Evolutionary conservation across 2,888 invertebrate genomes (phyloP).

Genomic region (Pemphredon lugubris): DNA sequence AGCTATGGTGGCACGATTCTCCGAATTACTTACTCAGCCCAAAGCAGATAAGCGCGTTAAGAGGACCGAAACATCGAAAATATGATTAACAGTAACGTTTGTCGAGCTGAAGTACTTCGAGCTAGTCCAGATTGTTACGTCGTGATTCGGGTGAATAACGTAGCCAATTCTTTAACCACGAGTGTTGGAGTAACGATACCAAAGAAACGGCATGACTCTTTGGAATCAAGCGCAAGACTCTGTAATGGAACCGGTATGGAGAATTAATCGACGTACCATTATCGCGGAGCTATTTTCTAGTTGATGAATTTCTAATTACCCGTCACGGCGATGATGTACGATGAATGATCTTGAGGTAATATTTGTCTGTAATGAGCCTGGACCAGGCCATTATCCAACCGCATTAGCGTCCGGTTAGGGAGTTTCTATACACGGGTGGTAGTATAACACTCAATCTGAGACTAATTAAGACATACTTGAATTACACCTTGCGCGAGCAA

Average conservation of each 20-base stretch:
- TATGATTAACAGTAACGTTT: too few species aligned
- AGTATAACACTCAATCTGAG: constrained; percentile 1
- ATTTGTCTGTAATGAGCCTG: constrained; percentile 49
- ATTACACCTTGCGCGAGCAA: background rate
- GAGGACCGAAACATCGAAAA: too few species aligned
- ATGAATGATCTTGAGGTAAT: constrained; percentile 32
- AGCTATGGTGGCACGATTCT: constrained; percentile 8
- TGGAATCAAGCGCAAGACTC: background rate
- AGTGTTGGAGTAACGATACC: too few species aligned
- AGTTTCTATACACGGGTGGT: constrained; percentile 1
- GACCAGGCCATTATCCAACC: constrained; percentile 35
- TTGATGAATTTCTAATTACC: constrained; percentile 42
- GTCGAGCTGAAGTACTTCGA: too few species aligned
- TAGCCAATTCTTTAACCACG: too few species aligned
- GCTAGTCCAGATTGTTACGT: too few species aligned
- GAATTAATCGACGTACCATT: constrained; percentile 37
- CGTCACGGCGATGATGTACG: constrained; percentile 21
- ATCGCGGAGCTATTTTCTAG: background rate
- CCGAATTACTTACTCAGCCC: too few species aligned
- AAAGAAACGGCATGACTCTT: too few species aligned
- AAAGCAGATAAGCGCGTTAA: too few species aligned
- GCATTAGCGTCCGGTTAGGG: constrained; percentile 38
- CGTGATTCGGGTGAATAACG: too few species aligned
- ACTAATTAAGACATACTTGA: constrained; percentile 7
- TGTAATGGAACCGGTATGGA: background rate